phyloP scores from a whole-genome alignment of 2,888 invertebrate species.

The Anodontia alba region DNA sequence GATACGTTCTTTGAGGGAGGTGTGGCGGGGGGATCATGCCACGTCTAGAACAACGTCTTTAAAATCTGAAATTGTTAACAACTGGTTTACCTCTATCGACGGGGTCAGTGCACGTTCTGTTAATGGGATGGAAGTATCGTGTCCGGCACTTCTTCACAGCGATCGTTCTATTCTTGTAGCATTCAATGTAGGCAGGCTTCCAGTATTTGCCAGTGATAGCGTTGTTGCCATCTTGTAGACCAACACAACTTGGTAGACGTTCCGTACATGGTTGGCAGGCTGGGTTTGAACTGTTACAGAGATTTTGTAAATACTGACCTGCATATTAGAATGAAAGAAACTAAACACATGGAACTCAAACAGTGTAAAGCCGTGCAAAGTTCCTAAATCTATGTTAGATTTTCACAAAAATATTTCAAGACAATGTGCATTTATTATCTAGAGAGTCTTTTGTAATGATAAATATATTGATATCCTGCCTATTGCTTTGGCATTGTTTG shows the following conservation, averaged over 20 bases:
- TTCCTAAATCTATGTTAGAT: not conserved
- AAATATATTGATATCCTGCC: too few species aligned
- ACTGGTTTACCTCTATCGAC: conserved; percentile 50
- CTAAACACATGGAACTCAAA: not conserved
- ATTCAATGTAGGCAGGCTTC: conserved; percentile 54
- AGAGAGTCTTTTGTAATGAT: too few species aligned
- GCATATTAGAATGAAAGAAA: not conserved
- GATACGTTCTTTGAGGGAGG: too few species aligned
- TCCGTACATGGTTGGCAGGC: conserved; percentile 57
- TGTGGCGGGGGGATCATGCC: too few species aligned
- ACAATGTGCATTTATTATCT: too few species aligned
- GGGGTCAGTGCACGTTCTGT: conserved; percentile 37
- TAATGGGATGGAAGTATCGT: conserved; percentile 54
- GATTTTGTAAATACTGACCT: conserved; percentile 67
- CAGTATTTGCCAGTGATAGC: conserved; percentile 52
- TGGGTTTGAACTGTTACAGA: conserved; percentile 50
- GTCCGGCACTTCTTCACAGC: conserved; percentile 39
- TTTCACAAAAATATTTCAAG: not conserved
- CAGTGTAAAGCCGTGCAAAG: not conserved
- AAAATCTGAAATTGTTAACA: too few species aligned
- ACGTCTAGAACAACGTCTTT: too few species aligned
- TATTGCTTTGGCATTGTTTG: too few species aligned
- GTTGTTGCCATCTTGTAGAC: conserved; percentile 56
- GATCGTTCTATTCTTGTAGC: conserved; percentile 61
- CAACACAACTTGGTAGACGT: conserved; percentile 61